These are phyloP conservation scores for Perithous albicinctus DNA, from an alignment of 2,888 invertebrate genomes.

Conservation along the genomic window DNA sequence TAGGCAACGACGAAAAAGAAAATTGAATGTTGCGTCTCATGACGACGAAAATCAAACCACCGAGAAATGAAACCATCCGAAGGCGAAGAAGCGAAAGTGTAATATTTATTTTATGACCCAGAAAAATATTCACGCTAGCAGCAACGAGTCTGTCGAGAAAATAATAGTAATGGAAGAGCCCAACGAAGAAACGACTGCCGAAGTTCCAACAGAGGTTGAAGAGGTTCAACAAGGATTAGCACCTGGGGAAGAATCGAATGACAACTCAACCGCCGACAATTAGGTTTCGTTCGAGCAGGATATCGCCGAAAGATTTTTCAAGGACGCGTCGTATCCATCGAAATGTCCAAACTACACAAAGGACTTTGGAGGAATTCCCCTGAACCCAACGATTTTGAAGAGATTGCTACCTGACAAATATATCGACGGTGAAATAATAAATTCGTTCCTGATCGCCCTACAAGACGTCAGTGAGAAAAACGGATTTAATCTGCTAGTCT, in stretches of 20 bases:
- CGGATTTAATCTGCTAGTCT: background rate
- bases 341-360: background rate
- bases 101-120: background rate
- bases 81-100: background rate
- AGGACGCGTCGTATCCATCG: background rate
- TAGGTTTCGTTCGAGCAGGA: background rate
- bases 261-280: background rate
- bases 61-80: background rate
- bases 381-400: background rate
- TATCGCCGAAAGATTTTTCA: constrained; percentile 3
- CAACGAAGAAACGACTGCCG: background rate
- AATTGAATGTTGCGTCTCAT: background rate
- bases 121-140: background rate
- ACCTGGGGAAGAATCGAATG: background rate
- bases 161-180: background rate
- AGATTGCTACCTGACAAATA: background rate
- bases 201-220: background rate
- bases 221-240: background rate
- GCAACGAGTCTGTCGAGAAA: background rate
- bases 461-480: background rate
- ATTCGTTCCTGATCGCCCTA: background rate
- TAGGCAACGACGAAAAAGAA: background rate
- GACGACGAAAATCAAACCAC: background rate
- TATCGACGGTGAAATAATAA: background rate
- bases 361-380: background rate